Conservation (phyloP, 2,797 vertebrate species). For the Carduelis carduelis region DNA sequence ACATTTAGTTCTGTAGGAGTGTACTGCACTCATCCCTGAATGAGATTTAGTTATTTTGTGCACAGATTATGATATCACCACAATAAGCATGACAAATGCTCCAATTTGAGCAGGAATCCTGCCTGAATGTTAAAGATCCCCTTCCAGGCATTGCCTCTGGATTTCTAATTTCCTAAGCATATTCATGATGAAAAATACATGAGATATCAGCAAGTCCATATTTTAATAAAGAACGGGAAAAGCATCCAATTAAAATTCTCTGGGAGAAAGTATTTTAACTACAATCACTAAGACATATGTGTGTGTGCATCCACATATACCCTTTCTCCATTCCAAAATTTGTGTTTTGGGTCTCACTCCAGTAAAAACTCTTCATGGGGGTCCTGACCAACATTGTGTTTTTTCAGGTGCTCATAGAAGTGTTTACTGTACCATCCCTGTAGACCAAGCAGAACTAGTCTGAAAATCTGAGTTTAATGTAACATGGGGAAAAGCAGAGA, state of each 20-base stretch:
- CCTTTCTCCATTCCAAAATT: background rate
- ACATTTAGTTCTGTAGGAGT: background rate
- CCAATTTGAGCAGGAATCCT: background rate
- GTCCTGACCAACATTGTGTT: background rate
- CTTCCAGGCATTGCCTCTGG: background rate
- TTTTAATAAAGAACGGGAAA: background rate
- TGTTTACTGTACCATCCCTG: background rate
- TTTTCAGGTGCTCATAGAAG: background rate
- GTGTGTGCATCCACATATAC: accelerated
- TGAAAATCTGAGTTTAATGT: background rate
- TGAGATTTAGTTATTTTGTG: background rate
- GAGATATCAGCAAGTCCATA: background rate
- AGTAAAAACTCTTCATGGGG: background rate
- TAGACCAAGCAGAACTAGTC: background rate
- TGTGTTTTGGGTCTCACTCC: background rate
- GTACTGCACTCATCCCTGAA: background rate
- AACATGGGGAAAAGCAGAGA: background rate
- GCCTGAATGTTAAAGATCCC: background rate
- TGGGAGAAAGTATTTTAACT: background rate
- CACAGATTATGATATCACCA: background rate
- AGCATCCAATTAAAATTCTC: background rate
- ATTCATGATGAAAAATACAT: background rate
- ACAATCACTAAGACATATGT: background rate
- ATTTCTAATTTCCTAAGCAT: background rate
- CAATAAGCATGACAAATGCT: constrained; percentile 14